Evolutionary conservation across 2,113 vertebrate species (phyloP), one percentile per base, ranked within the genome.

Genomic region (Pluvialis apricaria): DNA sequence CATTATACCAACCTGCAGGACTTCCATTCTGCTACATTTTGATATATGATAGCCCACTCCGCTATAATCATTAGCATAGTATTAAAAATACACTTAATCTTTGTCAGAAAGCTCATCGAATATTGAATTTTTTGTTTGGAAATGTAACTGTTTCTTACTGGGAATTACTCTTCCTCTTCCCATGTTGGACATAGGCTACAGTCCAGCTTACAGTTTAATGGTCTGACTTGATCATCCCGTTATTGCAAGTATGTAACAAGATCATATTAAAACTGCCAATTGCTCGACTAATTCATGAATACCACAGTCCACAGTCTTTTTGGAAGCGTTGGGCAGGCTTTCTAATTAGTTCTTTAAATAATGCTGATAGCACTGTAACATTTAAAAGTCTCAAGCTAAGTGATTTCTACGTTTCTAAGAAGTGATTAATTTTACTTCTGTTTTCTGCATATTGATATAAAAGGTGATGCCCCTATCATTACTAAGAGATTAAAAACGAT

Each of bases 1-100:
- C 93, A 92, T 97, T 97, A 96, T 34, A 92, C 61, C 73, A 87
- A 97, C 82, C 95, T 84, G 92, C 88, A 95, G 76, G 92, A 97
- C 94, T 97, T 91, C 92, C 51, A 92, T 61, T 92, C 73, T 96
- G 88, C 52, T 97, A 57, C 88, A 77, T 84, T 90, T 57, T 96
- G 66, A 92, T 95, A 47, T 92, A 92, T 91, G 86, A 65, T 34
- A 38, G 55, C 45, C 61, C 86, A 55, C 68, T 40, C 58, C 54
- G 87, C n/a, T 65, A 66, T 70, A 94, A 72, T 90, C 94, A 96
- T 96, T 95, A 96, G 40, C 42, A 88, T 29, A 73, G 28, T 68
- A 45, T 94, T 97, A 92, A 96, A 95, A 90, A 90, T 86, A 55
- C 58, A 54, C 64, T 70, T 82, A 51, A 94, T 97, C 82, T 77